Conservation (phyloP, 2,113 vertebrate genomes). For the Glareola pratincola region DNA sequence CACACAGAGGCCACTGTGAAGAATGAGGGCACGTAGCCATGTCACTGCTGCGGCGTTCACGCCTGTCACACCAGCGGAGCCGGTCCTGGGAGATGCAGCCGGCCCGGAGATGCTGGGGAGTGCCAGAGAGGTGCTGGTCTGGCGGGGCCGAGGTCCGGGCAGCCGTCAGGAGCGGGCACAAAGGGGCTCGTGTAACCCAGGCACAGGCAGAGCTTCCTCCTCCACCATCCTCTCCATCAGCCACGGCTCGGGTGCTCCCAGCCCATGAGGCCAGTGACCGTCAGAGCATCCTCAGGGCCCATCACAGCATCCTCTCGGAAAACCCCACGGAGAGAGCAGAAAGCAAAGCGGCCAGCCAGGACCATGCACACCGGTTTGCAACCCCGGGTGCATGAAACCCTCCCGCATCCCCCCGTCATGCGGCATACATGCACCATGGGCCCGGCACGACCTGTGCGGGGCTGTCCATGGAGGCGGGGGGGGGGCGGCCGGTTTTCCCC, state of each 20-base stretch:
- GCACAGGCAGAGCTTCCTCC: background rate
- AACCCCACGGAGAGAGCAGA: rapidly evolving
- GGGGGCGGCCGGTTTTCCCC: too few relatives aligned
- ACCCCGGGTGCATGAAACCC: background rate
- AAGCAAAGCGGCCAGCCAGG: background rate
- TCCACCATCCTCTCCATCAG: background rate
- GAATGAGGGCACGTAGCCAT: slow-evolving; percentile 32
- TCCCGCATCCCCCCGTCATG: background rate
- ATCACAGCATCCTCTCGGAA: background rate
- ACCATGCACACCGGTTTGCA: rapidly evolving
- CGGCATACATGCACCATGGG: background rate
- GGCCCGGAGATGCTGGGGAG: background rate
- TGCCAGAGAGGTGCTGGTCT: background rate
- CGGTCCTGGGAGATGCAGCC: background rate
- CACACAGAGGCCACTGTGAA: slow-evolving; percentile 36
- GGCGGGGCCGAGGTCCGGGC: rapidly evolving
- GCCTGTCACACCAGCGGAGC: slow-evolving; percentile 25
- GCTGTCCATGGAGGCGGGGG: background rate
- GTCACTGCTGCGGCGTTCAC: background rate
- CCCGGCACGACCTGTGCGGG: background rate
- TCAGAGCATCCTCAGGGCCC: background rate
- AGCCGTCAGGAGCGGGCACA: rapidly evolving
- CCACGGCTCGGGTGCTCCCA: background rate
- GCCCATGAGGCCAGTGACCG: rapidly evolving
- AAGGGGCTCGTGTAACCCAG: background rate